Evolutionary conservation across 2,888 invertebrate species (phyloP).

Genomic region (Bellardia pandia): DNA sequence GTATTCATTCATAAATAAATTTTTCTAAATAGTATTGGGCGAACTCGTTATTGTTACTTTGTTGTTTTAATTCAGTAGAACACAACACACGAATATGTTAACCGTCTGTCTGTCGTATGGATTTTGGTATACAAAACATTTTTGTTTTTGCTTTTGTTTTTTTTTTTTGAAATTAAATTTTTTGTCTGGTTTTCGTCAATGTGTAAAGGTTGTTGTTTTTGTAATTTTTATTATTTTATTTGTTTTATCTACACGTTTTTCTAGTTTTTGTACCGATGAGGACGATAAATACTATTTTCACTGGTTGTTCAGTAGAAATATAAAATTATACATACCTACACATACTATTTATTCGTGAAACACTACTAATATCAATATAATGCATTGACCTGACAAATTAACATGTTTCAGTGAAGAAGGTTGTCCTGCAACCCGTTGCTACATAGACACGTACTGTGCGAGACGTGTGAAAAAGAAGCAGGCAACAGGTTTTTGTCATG

Average conservation of each 20-base stretch:
- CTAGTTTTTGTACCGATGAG: not conserved
- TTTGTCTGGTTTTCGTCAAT: not conserved
- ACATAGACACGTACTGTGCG: not conserved
- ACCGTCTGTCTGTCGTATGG: not conserved
- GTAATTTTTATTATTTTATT: conserved; percentile 1
- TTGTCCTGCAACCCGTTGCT: not conserved
- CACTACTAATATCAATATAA: not conserved
- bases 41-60: not conserved
- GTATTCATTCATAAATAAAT: conserved; percentile 15
- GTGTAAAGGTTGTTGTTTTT: conserved; percentile 19
- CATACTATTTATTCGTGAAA: not conserved
- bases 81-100: not conserved
- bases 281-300: not conserved
- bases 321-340: not conserved
- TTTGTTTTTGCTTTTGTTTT: not conserved
- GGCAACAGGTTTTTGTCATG: not conserved
- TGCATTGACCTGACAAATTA: conserved; percentile 50
- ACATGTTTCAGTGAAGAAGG: not conserved
- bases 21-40: not conserved
- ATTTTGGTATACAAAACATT: conserved; percentile 2
- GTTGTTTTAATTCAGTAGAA: not conserved
- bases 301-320: not conserved
- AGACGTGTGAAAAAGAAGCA: not conserved
- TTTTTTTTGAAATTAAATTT: not conserved
- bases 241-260: conserved; percentile 23